Conservation (phyloP, 1,140 invertebrate species). For the Scaptodrosophila lebanonensis region DNA sequence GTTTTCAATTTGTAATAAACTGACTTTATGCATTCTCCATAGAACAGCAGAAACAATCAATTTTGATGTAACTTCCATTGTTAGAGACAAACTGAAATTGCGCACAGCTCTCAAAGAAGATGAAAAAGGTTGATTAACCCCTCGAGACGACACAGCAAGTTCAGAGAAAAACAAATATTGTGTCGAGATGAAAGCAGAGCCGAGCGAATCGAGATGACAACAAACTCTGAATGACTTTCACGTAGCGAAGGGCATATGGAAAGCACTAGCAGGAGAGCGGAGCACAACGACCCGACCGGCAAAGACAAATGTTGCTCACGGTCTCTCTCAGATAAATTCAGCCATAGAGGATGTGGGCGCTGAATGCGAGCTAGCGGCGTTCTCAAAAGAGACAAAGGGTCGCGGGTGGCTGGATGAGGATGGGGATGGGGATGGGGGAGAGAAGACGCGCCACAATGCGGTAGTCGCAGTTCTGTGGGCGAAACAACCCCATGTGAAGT, state of each 20-base stretch:
- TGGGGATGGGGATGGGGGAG: background rate
- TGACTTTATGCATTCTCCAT: constrained; percentile 18
- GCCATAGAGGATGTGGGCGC: constrained; percentile 30
- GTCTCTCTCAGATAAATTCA: constrained; percentile 55
- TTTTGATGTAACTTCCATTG: constrained; percentile 39
- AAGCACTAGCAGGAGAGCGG: background rate
- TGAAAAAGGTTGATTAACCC: constrained; percentile 59
- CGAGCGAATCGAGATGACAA: constrained; percentile 37
- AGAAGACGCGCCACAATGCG: background rate
- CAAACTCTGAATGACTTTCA: background rate
- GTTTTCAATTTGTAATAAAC: no score
- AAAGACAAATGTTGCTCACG: background rate
- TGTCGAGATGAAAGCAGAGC: constrained; percentile 30
- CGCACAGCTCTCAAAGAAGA: constrained; percentile 15
- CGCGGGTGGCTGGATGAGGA: background rate
- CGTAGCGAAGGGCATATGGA: constrained; percentile 4
- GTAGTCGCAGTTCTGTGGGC: background rate
- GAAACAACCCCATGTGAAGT: constrained; percentile 56
- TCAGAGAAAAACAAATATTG: no score
- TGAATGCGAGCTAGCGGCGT: constrained; percentile 19
- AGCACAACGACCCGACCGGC: background rate
- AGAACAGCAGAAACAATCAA: constrained; percentile 1
- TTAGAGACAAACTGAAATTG: constrained; percentile 33
- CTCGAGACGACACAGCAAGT: constrained; percentile 1
- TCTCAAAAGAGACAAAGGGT: no score